Evolutionary conservation across 1,140 invertebrate species (phyloP).

Genomic region (Hesperophylax magnus): DNA sequence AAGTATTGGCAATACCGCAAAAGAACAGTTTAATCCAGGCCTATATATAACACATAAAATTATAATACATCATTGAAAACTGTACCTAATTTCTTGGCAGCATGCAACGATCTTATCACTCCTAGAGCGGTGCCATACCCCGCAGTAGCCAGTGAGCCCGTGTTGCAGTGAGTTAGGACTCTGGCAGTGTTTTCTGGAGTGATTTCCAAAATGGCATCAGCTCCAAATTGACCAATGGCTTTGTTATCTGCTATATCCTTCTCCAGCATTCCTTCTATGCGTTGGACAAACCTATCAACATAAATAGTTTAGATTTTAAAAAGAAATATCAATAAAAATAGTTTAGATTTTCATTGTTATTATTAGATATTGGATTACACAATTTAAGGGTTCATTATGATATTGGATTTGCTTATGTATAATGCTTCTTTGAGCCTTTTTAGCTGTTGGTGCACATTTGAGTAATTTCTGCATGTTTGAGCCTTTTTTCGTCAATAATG

Average conservation of each 20-base stretch:
- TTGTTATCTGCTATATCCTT: slow-evolving; percentile 91
- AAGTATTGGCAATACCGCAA: too few relatives aligned
- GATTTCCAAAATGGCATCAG: slow-evolving; percentile 79
- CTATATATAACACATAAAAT: too few relatives aligned
- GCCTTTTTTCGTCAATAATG: too few relatives aligned
- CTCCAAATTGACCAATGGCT: slow-evolving; percentile 87
- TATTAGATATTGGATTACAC: too few relatives aligned
- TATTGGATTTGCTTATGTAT: too few relatives aligned
- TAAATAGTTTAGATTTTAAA: slow-evolving; percentile 30
- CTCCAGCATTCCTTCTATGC: slow-evolving; percentile 85
- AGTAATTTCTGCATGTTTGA: neutral
- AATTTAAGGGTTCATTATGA: too few relatives aligned
- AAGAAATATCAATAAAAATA: slow-evolving; percentile 1
- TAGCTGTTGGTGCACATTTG: too few relatives aligned
- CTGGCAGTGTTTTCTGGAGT: slow-evolving; percentile 73
- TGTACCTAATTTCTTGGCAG: slow-evolving; percentile 79
- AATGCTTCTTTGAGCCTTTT: too few relatives aligned
- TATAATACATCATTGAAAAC: neutral
- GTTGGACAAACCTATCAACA: slow-evolving; percentile 76
- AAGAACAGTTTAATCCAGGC: too few relatives aligned
- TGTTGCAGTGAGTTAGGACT: slow-evolving; percentile 97
- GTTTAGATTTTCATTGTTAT: neutral
- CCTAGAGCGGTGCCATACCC: slow-evolving; percentile 98
- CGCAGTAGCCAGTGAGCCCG: slow-evolving; percentile 96
- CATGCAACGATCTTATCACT: slow-evolving; percentile 88